Conservation (phyloP, 2,888 invertebrate species). For the Tetragonisca angustula region DNA sequence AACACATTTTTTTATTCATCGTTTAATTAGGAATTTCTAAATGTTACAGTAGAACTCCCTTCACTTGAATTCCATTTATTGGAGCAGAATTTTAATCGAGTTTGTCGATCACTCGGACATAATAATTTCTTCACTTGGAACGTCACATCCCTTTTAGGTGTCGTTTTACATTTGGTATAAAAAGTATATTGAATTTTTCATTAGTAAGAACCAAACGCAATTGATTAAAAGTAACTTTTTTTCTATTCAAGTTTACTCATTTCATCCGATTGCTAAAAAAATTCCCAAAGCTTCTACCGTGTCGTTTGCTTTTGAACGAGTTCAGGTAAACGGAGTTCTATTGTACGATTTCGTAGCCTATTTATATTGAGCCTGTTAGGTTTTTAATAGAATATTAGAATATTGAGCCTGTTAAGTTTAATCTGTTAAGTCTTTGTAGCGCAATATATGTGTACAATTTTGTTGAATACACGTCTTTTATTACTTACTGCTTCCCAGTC, state of each 20-base stretch:
- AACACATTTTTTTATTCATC: not conserved
- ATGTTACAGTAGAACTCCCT: not conserved
- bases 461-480: not conserved
- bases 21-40: not conserved
- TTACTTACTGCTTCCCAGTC: not conserved
- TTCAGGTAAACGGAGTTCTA: not conserved
- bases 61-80: not conserved
- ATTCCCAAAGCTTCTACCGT: not conserved
- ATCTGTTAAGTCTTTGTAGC: not conserved
- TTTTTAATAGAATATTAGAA: too few species aligned
- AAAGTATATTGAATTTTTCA: not conserved
- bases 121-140: not conserved
- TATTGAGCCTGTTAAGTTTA: not conserved
- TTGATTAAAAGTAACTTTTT: too few species aligned
- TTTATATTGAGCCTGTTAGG: not conserved
- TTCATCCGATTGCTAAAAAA: not conserved
- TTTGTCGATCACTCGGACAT: not conserved
- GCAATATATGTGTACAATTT: not conserved
- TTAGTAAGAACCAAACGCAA: too few species aligned
- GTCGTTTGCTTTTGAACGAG: not conserved
- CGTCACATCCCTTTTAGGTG: not conserved
- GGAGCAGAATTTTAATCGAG: not conserved
- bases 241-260: not conserved
- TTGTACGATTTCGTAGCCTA: not conserved
- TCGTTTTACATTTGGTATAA: not conserved